A percentile compares a stretch with the other conserved stretches of the same genome.
phyloP scores from a whole-genome alignment of 2,797 vertebrate species.

The Dicrostonyx torquatus region DNA sequence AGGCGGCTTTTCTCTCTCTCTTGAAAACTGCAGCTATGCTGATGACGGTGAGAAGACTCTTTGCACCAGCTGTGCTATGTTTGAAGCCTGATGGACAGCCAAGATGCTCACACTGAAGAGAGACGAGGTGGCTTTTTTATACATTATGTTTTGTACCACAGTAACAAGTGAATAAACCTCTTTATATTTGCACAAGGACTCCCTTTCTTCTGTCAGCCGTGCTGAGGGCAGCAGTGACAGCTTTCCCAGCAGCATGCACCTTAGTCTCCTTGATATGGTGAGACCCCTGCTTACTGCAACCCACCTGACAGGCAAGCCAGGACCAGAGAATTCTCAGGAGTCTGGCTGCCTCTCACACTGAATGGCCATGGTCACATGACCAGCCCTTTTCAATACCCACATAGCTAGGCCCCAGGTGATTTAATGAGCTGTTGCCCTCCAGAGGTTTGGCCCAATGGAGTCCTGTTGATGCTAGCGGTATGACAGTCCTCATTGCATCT shows the following conservation, averaged over 20 bases:
- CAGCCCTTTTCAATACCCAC: no score
- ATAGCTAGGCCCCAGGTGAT: no score
- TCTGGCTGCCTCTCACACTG: background rate
- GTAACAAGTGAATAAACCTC: constrained; percentile 82
- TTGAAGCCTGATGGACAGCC: constrained; percentile 81
- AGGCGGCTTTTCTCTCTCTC: background rate
- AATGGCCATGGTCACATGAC: no score
- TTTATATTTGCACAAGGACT: constrained; percentile 82
- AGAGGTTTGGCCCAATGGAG: background rate
- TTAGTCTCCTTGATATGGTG: background rate
- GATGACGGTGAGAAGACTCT: constrained; percentile 84
- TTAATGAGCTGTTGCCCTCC: background rate
- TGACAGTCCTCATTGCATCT: background rate
- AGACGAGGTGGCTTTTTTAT: constrained; percentile 60
- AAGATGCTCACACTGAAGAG: fast-evolving
- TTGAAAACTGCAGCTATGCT: constrained; percentile 70
- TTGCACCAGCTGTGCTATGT: constrained; percentile 85
- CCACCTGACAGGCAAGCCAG: background rate
- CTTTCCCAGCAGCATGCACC: background rate
- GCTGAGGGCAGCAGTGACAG: no score
- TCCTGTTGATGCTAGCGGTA: background rate
- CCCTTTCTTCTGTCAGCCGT: background rate
- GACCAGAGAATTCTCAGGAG: background rate
- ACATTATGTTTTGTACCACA: constrained; percentile 78
- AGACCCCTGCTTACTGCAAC: background rate